Conservation (phyloP, 2,797 vertebrate species). For the Bovichtus variegatus region DNA sequence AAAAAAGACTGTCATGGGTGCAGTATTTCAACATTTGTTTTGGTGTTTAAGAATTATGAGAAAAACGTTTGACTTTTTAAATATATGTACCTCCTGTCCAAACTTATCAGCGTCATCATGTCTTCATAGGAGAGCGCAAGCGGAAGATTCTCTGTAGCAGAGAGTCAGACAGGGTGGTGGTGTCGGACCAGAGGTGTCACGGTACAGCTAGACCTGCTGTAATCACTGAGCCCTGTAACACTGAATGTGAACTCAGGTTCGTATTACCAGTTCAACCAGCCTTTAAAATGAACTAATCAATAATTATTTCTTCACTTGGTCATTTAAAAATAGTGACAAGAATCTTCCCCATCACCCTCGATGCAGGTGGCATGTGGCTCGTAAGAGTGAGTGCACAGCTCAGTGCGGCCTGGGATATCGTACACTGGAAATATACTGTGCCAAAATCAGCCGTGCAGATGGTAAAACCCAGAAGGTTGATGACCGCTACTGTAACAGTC, state of each 20-base stretch:
- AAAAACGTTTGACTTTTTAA: background rate
- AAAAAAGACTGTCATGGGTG: background rate
- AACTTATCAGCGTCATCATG: conserved; percentile 11
- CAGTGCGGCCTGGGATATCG: conserved; percentile 94
- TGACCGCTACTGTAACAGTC: conserved; percentile 89
- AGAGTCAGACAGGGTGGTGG: conserved; percentile 93
- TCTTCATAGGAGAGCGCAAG: conserved; percentile 90
- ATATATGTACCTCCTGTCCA: background rate
- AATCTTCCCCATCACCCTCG: background rate
- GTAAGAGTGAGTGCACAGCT: conserved; percentile 93
- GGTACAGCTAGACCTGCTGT: conserved; percentile 87
- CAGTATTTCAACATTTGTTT: background rate
- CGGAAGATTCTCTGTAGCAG: conserved; percentile 92
- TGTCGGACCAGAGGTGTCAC: conserved; percentile 97
- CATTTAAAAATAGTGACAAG: background rate
- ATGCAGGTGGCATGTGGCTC: conserved; percentile 92
- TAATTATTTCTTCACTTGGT: background rate
- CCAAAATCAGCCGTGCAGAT: conserved; percentile 89
- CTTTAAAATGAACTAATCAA: background rate
- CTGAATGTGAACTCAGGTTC: conserved; percentile 97
- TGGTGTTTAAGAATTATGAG: background rate
- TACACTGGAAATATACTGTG: conserved; percentile 92
- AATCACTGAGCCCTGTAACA: conserved; percentile 91
- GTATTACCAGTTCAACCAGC: conserved; percentile 13
- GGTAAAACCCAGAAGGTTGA: conserved; percentile 93